Evolutionary conservation across 1,140 invertebrate genomes (phyloP), one percentile per base, ranked within the genome.

Genomic region (Aphis craccivora): DNA sequence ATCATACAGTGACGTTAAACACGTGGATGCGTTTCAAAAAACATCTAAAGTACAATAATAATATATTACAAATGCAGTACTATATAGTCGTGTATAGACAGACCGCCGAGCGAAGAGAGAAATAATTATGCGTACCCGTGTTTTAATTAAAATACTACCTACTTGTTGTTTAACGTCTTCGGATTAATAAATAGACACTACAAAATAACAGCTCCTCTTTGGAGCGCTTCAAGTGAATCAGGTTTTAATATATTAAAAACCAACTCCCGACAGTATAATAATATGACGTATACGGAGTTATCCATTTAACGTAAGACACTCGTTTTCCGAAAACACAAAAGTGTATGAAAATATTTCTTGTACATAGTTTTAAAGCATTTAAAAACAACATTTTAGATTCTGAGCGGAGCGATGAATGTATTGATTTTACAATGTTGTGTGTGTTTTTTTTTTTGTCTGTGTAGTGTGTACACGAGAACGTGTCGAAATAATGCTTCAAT

Each of bases 131-230:
- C 48, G 20, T 35, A 45, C 86, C 9, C 48, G 48, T 88, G 45
- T 88, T 89, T 89, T 89, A 89, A 89, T 89, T 89, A 89, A 89
- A 55, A 89, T 22, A 30, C 48, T 22, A 87, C 37, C 43, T 87
- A 55, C 48, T 53, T 51, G 87, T 20, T 88, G 35, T 53, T 84
- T 86, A 87, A 87, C 43, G 84, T 35, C 30, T 89, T 89, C 22
- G 35, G 87, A 89, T 89, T 89, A 89, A 53, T 89, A 89, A 89
- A 37, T 35, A 53, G 48, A 37, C n/a, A 89, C 87, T 8, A n/a
- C 11, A 35, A 89, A 53, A 89, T 55, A 18, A 23, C n/a, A 48
- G 30, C n/a, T 89, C n/a, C 1, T 88, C 86, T n/a, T 22, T 7
- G 37, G 7, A 9, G 30, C 35, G n/a, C 35, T 51, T 7, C 18